A percentile compares a stretch with the other conserved stretches of the same genome.
Conservation (phyloP, 2,888 invertebrate genomes). For the Cremastinae sp. region DNA sequence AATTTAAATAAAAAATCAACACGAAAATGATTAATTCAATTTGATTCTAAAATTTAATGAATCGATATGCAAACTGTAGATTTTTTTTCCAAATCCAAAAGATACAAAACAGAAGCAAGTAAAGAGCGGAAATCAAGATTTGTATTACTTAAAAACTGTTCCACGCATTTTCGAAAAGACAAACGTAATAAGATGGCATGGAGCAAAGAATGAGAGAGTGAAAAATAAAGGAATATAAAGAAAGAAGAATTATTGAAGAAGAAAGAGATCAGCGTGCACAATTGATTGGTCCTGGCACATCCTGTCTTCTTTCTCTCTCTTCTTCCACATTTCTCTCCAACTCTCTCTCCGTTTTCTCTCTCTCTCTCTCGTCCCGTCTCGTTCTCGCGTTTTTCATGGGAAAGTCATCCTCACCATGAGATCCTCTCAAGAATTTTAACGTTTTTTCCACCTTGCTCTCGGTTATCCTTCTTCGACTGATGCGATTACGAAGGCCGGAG, state of each 20-base stretch:
- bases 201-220: constrained; percentile 64
- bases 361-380: constrained; percentile 60
- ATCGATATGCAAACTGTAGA: too few relatives aligned
- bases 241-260: constrained; percentile 56
- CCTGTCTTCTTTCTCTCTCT: constrained; percentile 71
- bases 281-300: constrained; percentile 79
- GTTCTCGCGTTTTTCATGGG: constrained; percentile 73
- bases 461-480: constrained; percentile 26
- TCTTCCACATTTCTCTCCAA: constrained; percentile 63
- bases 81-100: too few relatives aligned
- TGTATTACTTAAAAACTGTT: not conserved
- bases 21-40: too few relatives aligned
- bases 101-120: constrained; percentile 35
- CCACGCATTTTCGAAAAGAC: constrained; percentile 22
- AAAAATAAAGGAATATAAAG: constrained; percentile 39
- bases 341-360: constrained; percentile 49
- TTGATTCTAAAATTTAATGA: too few relatives aligned
- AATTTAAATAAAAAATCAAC: too few relatives aligned
- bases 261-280: constrained; percentile 77
- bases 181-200: constrained; percentile 57
- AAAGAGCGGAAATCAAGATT: too few relatives aligned
- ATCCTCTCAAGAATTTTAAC: constrained; percentile 63
- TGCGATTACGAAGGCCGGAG: constrained; percentile 41
- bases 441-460: constrained; percentile 40
- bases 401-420: constrained; percentile 75